Evolutionary conservation across 2,888 invertebrate species (phyloP).

Genomic region (Chaitophorus viminalis): DNA sequence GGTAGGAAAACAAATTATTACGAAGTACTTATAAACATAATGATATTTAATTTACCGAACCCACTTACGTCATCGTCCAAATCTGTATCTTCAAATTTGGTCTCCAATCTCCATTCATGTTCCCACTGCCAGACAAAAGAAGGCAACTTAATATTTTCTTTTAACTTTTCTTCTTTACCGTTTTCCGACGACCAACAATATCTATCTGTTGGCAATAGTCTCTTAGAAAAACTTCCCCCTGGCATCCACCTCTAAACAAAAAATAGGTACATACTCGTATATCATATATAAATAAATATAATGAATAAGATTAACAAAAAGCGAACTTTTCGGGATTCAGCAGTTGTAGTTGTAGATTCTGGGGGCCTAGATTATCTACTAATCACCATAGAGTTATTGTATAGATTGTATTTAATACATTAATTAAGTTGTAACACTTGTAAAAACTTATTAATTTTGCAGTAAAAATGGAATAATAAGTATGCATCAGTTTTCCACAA

Average conservation of each 20-base stretch:
- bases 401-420: too few relatives aligned
- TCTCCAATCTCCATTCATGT: constrained; percentile 89
- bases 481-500: too few relatives aligned
- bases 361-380: too few relatives aligned
- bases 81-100: constrained; percentile 85
- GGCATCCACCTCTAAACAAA: constrained; percentile 82
- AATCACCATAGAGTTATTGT: too few relatives aligned
- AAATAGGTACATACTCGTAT: too few relatives aligned
- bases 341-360: too few relatives aligned
- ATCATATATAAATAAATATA: not conserved
- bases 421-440: too few relatives aligned
- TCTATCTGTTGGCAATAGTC: constrained; percentile 87
- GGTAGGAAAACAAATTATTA: too few relatives aligned
- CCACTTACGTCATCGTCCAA: constrained; percentile 81
- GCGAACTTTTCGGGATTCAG: too few relatives aligned
- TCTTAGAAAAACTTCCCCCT: constrained; percentile 84
- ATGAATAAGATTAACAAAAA: not conserved
- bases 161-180: constrained; percentile 81
- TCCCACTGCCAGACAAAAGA: constrained; percentile 98
- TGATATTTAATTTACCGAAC: not conserved
- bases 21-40: too few relatives aligned
- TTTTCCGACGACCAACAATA: constrained; percentile 86
- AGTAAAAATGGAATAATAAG: too few relatives aligned
- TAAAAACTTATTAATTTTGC: too few relatives aligned
- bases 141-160: constrained; percentile 84